Evolutionary conservation across 2,888 invertebrate species (phyloP), one percentile per base, ranked within the genome.

Genomic region (Vannuccia rotundouncinata): DNA sequence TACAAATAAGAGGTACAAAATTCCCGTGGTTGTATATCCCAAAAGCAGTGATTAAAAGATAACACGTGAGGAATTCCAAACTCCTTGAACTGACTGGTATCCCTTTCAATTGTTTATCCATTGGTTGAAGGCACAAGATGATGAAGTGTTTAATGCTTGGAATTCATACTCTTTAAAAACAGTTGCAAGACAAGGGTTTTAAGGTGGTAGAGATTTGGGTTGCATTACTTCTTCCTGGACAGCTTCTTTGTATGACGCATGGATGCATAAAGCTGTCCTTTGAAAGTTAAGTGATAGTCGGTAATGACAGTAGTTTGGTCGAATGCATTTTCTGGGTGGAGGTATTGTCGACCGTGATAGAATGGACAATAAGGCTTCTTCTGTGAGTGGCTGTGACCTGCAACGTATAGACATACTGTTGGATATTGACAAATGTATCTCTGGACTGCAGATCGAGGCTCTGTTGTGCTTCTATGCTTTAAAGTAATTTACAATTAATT

Each of bases 231-330:
- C 5, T 31, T 75, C 22, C 5, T 75, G 2, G 31, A 75, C 17
- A 31, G 75, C 29, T 31, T 75, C 75, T 29, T 29, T 75, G 75
- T 75, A 75, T 29, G 75, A 75, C 29, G 29, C 17, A 30, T 66
- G 66, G 22, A 66, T 17, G 66, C 66, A 66, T 66, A 17, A 66
- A 66, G 22, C 5, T 66, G 10, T 22, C 25, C 66, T 66, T 66
- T 66, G 22, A 66, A 66, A 66, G 66, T 13, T 5, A 66, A 27
- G 66, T 66, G 66, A 66, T 27, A 66, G 22, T 66, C 25, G 66
- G 25, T 66, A 27, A 66, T 66, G 5, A 66, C 25, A 66, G 10
- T 66, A 66, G 22, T 66, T 66, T 66, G 66, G 66, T 66, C 25
- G 66, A 66, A 22, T 66, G 25, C 66, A 66, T 66, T 66, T 66